Evolutionary conservation across 2,113 vertebrate species (phyloP).

Genomic region (Sigmodon hispidus): DNA sequence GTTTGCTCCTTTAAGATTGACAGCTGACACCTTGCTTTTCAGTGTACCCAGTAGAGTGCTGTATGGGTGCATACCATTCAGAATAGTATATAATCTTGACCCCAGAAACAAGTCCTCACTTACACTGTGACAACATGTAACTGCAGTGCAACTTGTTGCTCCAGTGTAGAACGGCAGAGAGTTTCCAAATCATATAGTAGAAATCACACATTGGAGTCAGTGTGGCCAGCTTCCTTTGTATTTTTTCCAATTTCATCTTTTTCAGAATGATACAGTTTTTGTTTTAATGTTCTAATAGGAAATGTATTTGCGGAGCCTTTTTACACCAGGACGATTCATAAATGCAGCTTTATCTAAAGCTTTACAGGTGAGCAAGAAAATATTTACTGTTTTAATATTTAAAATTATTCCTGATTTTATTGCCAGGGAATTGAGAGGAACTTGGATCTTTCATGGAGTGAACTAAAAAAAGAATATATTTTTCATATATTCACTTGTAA

Average conservation of each 20-base stretch:
- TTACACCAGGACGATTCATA: conserved; percentile 90
- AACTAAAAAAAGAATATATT: too few relatives aligned
- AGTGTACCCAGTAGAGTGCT: neutral
- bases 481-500: neutral
- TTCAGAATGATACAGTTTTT: neutral
- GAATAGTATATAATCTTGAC: neutral
- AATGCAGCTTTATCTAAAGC: conserved; percentile 93
- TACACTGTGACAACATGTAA: neutral
- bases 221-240: neutral
- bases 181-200: neutral
- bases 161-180: neutral
- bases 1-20: neutral
- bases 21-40: neutral
- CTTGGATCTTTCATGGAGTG: too few relatives aligned
- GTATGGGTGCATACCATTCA: neutral
- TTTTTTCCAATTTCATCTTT: neutral
- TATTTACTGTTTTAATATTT: neutral
- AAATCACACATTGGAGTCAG: neutral
- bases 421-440: too few relatives aligned
- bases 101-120: neutral
- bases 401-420: neutral
- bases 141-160: neutral
- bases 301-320: conserved; percentile 92
- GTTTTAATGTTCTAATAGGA: conserved; percentile 86
- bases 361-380: conserved; percentile 87